These are phyloP conservation scores for Clarias batrachus DNA, from an alignment of 2,113 vertebrate species.

Conservation along the genomic window DNA sequence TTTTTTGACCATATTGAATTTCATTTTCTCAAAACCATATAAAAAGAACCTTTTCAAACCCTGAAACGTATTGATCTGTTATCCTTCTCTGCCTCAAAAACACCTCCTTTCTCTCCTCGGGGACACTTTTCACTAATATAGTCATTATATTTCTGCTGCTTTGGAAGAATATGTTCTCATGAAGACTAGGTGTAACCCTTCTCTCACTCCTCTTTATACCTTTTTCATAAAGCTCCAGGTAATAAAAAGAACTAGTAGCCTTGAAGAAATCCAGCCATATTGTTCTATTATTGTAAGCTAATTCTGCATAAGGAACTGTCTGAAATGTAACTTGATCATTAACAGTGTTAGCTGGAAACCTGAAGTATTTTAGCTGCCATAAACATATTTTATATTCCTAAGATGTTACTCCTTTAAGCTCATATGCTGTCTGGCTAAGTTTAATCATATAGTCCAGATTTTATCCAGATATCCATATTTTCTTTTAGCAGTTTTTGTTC, in stretches of 20 bases:
- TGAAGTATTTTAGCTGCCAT: not conserved
- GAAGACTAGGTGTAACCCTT: slow-evolving; percentile 5
- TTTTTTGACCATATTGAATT: not conserved
- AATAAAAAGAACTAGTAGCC: not conserved
- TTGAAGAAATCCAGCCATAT: not conserved
- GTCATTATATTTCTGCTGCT: slow-evolving; percentile 3
- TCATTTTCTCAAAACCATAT: not conserved
- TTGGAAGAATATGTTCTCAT: not conserved
- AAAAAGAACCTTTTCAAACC: not conserved
- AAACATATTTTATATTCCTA: not conserved
- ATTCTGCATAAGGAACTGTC: not conserved
- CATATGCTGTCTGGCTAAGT: not conserved
- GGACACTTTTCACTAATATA: slow-evolving; percentile 10
- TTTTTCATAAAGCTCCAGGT: not conserved
- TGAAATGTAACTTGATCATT: not conserved
- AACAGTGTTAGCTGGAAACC: not conserved
- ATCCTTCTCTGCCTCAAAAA: not conserved
- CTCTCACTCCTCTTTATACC: not conserved
- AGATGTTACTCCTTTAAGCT: not conserved
- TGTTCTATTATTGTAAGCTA: not conserved
- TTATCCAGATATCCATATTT: not conserved
- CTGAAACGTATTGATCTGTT: not conserved
- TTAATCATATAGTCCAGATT: not conserved
- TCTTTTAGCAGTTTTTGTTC: not conserved
- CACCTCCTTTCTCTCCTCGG: not conserved